Evolutionary conservation across 2,797 vertebrate species (phyloP).

Genomic region (Sphenodon punctatus): DNA sequence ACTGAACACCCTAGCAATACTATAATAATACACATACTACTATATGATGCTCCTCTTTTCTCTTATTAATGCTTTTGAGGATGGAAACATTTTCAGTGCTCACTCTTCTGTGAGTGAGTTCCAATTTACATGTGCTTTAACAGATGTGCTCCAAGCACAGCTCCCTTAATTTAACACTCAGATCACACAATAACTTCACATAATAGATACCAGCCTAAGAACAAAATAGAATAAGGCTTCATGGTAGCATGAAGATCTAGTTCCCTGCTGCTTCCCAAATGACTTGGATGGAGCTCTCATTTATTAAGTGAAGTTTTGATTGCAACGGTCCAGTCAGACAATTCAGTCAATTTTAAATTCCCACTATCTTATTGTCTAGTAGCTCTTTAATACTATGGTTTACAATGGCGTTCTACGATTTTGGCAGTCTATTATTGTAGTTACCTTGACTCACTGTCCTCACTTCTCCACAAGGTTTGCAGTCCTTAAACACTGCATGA

Average conservation of each 20-base stretch:
- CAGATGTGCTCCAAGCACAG: neutral
- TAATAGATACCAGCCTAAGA: neutral
- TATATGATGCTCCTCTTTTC: neutral
- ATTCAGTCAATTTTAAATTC: neutral
- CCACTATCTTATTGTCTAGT: neutral
- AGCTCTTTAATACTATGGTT: neutral
- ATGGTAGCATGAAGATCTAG: neutral
- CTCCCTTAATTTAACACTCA: neutral
- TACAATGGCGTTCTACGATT: neutral
- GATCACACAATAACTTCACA: neutral
- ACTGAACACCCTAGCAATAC: neutral
- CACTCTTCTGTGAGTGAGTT: neutral
- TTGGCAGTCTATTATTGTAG: neutral
- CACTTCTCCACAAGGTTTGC: neutral
- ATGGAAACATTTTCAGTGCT: neutral
- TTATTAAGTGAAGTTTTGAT: neutral
- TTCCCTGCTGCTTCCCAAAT: neutral
- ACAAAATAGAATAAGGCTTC: neutral
- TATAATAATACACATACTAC: neutral
- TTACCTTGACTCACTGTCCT: neutral
- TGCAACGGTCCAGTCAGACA: neutral
- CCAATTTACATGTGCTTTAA: neutral
- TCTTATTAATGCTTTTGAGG: neutral
- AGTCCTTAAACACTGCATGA: neutral
- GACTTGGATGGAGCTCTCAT: neutral